Evolutionary conservation across 2,113 vertebrate species (phyloP).

Genomic region (Peromyscus maniculatus): DNA sequence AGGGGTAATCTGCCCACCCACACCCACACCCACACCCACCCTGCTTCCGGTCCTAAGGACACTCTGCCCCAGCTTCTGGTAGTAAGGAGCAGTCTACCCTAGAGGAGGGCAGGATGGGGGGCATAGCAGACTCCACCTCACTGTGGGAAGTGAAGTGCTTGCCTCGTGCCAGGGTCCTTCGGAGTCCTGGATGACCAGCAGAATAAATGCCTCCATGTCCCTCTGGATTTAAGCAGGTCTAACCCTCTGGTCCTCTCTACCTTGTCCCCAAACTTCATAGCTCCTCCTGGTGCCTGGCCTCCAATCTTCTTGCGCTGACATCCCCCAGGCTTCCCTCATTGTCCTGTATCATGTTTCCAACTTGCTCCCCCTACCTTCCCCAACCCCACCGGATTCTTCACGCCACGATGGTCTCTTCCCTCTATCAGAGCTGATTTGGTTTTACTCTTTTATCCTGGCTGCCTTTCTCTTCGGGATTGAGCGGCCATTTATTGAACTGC

Average conservation of each 20-base stretch:
- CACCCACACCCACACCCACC: too few species aligned
- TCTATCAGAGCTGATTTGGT: not conserved
- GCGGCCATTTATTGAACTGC: not conserved
- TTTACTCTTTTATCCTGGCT: not conserved
- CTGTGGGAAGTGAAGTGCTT: fast-evolving
- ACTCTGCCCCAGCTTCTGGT: too few species aligned
- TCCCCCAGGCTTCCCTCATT: not conserved
- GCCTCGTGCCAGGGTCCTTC: not conserved
- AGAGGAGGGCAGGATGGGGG: not conserved
- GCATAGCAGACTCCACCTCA: fast-evolving
- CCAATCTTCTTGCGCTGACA: not conserved
- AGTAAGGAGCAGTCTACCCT: not conserved
- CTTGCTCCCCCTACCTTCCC: too few species aligned
- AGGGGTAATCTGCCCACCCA: too few species aligned
- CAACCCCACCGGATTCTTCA: not conserved
- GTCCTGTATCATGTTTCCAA: not conserved
- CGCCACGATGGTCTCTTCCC: not conserved
- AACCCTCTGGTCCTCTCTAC: not conserved
- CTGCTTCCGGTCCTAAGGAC: not conserved
- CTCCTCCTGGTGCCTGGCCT: not conserved
- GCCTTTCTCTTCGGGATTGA: not conserved
- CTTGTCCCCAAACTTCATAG: not conserved
- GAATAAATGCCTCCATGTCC: not conserved
- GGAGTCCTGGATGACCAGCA: not conserved
- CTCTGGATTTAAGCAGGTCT: not conserved